phyloP scores from a whole-genome alignment of 2,888 invertebrate genomes.

The Pammene aurita region DNA sequence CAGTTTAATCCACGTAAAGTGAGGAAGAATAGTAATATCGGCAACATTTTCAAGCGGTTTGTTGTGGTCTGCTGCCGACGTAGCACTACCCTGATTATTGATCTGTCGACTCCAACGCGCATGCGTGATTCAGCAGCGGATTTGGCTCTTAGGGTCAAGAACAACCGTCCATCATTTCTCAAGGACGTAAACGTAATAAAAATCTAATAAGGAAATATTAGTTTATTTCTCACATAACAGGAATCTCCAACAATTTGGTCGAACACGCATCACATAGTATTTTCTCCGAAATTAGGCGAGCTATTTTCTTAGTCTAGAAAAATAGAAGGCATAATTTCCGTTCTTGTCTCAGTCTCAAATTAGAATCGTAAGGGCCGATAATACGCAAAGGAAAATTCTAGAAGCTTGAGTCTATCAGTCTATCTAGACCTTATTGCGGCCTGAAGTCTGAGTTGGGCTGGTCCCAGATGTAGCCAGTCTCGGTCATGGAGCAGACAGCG shows the following conservation, averaged over 20 bases:
- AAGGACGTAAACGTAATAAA: constrained; percentile 59
- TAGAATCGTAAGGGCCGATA: constrained; percentile 60
- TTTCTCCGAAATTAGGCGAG: constrained; percentile 37
- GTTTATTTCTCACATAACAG: constrained; percentile 65
- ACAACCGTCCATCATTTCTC: constrained; percentile 49
- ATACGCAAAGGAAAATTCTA: constrained; percentile 41
- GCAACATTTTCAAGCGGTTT: constrained; percentile 67
- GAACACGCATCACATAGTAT: constrained; percentile 56
- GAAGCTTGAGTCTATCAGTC: constrained; percentile 37
- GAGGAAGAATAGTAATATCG: constrained; percentile 56
- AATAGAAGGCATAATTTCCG: constrained; percentile 76
- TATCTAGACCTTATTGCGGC: constrained; percentile 58
- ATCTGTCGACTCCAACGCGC: constrained; percentile 64
- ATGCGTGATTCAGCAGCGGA: constrained; percentile 62
- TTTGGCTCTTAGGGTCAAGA: constrained; percentile 48
- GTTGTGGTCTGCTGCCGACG: constrained; percentile 60
- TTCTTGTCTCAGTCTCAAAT: constrained; percentile 78
- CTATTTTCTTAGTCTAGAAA: constrained; percentile 60
- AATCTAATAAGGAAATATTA: constrained; percentile 63
- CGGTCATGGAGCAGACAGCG: constrained; percentile 94
- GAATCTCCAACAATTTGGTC: constrained; percentile 56
- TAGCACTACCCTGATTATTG: constrained; percentile 66
- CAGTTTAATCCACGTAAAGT: constrained; percentile 60
- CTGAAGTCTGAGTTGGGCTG: constrained; percentile 85
- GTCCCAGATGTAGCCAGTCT: constrained; percentile 95